Evolutionary conservation across 2,113 vertebrate genomes (phyloP).

Genomic region (Amphiprion percula): DNA sequence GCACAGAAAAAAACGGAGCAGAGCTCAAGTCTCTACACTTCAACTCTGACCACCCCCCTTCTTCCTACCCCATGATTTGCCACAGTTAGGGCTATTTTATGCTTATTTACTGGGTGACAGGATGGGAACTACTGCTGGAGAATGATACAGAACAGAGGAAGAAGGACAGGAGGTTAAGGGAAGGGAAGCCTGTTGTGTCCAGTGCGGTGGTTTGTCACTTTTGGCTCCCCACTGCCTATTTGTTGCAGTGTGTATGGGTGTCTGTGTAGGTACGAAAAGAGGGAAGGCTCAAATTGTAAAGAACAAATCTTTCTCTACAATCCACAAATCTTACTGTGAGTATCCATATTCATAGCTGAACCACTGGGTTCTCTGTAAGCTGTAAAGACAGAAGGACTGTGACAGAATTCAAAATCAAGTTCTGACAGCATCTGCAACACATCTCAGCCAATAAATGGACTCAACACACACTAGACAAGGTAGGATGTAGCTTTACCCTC

Average conservation of each 20-base stretch:
- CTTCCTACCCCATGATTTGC: constrained; percentile 72
- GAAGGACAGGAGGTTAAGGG: constrained; percentile 5
- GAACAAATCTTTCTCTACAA: not conserved
- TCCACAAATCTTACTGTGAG: not conserved
- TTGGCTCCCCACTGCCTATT: not conserved
- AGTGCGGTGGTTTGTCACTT: not conserved
- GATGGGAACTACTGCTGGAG: constrained; percentile 78
- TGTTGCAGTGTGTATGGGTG: not conserved
- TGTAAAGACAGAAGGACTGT: not conserved
- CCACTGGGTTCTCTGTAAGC: not conserved
- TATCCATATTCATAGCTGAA: not conserved
- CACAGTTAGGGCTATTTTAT: constrained; percentile 86
- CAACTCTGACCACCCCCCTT: constrained; percentile 4
- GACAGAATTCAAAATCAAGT: not conserved
- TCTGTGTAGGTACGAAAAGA: not conserved
- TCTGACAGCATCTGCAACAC: not conserved
- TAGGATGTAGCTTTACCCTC: too few species aligned
- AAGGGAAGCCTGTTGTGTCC: not conserved
- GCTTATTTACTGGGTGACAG: constrained; percentile 89
- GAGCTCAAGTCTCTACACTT: constrained; percentile 62
- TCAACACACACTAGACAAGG: not conserved
- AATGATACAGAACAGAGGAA: constrained; percentile 37
- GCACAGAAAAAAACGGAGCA: constrained; percentile 64
- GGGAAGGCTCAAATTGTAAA: not conserved
- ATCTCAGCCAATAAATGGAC: not conserved